phyloP scores from a whole-genome alignment of 2,797 vertebrate genomes.

The Girardinus metallicus region DNA sequence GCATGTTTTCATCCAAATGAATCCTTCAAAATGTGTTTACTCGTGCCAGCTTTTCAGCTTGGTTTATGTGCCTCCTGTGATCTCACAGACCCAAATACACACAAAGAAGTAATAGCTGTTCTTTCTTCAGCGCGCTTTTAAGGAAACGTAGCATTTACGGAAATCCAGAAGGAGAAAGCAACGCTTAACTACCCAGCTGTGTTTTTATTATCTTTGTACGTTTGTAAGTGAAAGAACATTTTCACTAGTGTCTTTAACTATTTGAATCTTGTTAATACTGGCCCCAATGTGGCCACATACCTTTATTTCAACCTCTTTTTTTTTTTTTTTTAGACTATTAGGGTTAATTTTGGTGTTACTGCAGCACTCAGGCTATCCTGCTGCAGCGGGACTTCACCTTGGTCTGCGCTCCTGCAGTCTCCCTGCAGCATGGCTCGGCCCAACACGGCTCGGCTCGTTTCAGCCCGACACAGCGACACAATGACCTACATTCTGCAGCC shows the following conservation, averaged over 20 bases:
- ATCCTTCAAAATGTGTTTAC: background rate
- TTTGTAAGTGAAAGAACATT: background rate
- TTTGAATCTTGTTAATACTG: background rate
- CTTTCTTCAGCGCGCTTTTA: background rate
- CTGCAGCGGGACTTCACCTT: conserved; percentile 37
- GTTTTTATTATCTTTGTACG: background rate
- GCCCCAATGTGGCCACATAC: background rate
- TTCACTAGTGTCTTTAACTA: background rate
- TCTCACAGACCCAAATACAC: background rate
- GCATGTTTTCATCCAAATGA: background rate
- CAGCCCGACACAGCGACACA: conserved; percentile 70
- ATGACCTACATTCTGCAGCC: conserved; percentile 70
- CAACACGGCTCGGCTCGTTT: conserved; percentile 40
- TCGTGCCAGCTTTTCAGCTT: background rate
- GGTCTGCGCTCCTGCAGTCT: conserved; percentile 21
- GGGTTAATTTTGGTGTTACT: background rate
- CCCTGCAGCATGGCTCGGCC: conserved; percentile 46
- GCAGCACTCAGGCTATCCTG: conserved; percentile 4
- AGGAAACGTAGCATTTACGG: background rate
- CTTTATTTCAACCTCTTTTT: background rate
- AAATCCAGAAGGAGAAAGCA: background rate
- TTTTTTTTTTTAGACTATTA: background rate
- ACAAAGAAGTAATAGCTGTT: background rate
- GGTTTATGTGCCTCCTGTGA: background rate
- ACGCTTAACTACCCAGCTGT: background rate